phyloP scores from a whole-genome alignment of 2,113 vertebrate species.

The Ploceus nigricollis region DNA sequence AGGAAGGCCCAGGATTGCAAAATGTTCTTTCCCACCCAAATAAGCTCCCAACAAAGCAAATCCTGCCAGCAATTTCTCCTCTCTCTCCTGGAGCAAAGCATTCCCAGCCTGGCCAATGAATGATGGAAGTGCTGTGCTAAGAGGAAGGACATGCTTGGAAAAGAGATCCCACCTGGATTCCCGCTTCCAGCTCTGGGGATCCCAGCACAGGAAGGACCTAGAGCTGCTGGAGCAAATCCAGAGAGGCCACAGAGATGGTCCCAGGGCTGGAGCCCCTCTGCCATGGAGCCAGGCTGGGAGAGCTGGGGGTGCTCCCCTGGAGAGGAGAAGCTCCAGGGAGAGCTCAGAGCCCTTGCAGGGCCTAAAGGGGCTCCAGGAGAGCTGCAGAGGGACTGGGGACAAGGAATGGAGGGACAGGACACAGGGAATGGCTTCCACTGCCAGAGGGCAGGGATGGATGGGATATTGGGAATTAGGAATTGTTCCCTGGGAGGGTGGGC shows the following conservation, averaged over 20 bases:
- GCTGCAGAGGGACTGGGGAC: not conserved
- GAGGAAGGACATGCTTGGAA: not conserved
- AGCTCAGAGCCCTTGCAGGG: not conserved
- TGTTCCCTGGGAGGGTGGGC: not conserved
- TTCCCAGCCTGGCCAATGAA: not conserved
- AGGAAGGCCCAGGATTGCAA: not conserved
- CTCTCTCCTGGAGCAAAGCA: not conserved
- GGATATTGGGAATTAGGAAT: not conserved
- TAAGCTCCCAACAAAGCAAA: not conserved
- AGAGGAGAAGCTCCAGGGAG: not conserved
- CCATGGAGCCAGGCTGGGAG: not conserved
- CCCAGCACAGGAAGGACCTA: not conserved
- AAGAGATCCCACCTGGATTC: not conserved
- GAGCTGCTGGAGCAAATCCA: not conserved
- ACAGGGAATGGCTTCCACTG: not conserved
- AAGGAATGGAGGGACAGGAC: not conserved
- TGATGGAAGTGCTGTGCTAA: too few species aligned
- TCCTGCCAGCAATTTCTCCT: not conserved
- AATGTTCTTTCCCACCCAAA: not conserved
- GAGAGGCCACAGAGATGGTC: fast-evolving
- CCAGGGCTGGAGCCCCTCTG: not conserved
- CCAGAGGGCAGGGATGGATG: not conserved
- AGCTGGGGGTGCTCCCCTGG: not conserved
- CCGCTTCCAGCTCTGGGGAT: too few species aligned
- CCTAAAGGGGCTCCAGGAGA: not conserved